These are phyloP conservation scores for Cantharis flavilabris DNA, from an alignment of 2,888 invertebrate species.

Conservation along the genomic window DNA sequence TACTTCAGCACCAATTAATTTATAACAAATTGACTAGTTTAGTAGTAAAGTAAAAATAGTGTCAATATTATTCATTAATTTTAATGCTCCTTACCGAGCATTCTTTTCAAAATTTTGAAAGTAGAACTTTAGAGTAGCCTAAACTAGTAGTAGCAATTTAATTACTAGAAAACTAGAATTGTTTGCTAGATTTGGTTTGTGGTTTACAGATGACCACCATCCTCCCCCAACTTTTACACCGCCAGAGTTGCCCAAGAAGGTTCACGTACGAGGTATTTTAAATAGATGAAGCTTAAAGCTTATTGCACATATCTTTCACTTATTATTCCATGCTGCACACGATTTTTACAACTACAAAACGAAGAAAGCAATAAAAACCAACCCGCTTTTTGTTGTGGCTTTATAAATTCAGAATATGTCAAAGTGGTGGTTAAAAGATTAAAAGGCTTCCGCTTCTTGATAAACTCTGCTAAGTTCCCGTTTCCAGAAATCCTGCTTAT, in stretches of 20 bases:
- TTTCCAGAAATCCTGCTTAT: slow-evolving; percentile 18
- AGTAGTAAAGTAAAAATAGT: background rate
- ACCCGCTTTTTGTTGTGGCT: background rate
- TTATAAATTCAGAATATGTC: background rate
- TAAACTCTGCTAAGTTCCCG: slow-evolving; percentile 44
- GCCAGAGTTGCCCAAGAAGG: slow-evolving; percentile 98
- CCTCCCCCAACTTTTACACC: slow-evolving; percentile 98
- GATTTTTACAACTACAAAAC: slow-evolving; percentile 5
- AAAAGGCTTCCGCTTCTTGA: slow-evolving; percentile 43
- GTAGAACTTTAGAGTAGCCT: background rate
- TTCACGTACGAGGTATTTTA: slow-evolving; percentile 88
- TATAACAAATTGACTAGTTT: background rate
- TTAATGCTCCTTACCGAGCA: background rate
- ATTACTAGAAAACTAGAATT: slow-evolving; percentile 37
- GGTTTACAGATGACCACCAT: slow-evolving; percentile 94
- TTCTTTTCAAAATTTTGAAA: background rate
- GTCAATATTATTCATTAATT: background rate
- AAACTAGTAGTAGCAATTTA: background rate
- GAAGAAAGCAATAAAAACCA: slow-evolving; percentile 9
- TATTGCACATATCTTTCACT: slow-evolving; percentile 10
- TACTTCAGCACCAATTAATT: slow-evolving; percentile 3
- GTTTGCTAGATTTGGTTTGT: slow-evolving; percentile 66
- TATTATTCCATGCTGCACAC: slow-evolving; percentile 19
- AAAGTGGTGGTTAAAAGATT: slow-evolving; percentile 14
- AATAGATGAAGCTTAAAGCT: slow-evolving; percentile 23